Conservation (phyloP, 2,797 vertebrate genomes). For the Arnoldichthys spilopterus region DNA sequence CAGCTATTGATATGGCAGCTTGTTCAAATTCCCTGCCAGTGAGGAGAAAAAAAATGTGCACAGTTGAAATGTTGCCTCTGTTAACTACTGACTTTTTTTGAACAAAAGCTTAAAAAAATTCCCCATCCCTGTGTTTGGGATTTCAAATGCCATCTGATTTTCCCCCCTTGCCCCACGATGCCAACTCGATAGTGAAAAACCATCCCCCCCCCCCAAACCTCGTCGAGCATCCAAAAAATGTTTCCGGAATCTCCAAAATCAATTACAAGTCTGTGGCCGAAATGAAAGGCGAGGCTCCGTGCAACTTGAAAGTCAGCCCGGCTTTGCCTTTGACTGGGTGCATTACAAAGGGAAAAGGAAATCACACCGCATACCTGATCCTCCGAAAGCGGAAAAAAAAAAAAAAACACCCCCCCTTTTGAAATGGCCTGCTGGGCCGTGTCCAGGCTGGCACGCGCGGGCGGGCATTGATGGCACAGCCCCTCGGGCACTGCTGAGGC, state of each 20-base stretch:
- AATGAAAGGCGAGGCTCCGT: slow-evolving; percentile 72
- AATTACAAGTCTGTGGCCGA: slow-evolving; percentile 72
- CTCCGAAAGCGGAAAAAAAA: slow-evolving; percentile 80
- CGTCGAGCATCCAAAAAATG: neutral
- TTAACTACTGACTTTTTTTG: slow-evolving; percentile 45
- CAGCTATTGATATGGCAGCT: slow-evolving; percentile 3
- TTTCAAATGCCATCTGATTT: slow-evolving; percentile 65
- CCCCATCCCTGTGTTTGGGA: slow-evolving; percentile 56
- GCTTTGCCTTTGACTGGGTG: slow-evolving; percentile 78
- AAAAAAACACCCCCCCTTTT: slow-evolving; percentile 68
- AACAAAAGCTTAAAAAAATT: slow-evolving; percentile 51
- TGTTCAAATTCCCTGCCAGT: slow-evolving; percentile 4
- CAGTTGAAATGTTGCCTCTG: slow-evolving; percentile 39
- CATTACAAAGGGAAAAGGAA: slow-evolving; percentile 84
- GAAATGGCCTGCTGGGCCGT: slow-evolving; percentile 81
- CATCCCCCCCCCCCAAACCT: neutral
- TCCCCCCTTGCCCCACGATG: slow-evolving; percentile 28
- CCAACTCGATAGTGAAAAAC: slow-evolving; percentile 11
- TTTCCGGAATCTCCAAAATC: slow-evolving; percentile 77
- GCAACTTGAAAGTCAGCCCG: slow-evolving; percentile 63
- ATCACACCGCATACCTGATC: slow-evolving; percentile 85
- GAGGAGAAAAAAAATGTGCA: neutral
- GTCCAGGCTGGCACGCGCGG: slow-evolving; percentile 80
- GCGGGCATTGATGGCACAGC: slow-evolving; percentile 81
- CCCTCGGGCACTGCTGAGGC: slow-evolving; percentile 75